Percentiles rank a stretch among this genome's conserved stretches.
phyloP scores from a whole-genome alignment of 2,113 vertebrate genomes.

The Oncorhynchus mykiss region DNA sequence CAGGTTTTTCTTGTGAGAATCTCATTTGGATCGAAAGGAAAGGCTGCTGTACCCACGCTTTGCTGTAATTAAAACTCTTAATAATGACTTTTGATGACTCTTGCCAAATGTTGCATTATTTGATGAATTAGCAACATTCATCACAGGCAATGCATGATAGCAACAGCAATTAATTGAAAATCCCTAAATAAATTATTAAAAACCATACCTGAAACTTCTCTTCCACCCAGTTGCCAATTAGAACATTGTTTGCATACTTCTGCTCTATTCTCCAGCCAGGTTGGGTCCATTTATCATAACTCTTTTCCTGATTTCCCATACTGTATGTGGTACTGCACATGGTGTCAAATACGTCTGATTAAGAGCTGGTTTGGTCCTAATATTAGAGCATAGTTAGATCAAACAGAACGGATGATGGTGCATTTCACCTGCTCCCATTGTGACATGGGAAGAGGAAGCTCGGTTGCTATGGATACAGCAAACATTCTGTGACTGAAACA shows the following conservation, averaged over 20 bases:
- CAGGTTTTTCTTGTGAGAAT: neutral
- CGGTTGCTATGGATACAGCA: constrained; percentile 73
- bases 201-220: constrained; percentile 74
- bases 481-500: constrained; percentile 43
- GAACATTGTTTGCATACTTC: constrained; percentile 71
- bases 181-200: neutral
- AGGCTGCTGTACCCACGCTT: neutral
- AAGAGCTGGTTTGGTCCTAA: constrained; percentile 9
- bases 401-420: constrained; percentile 31
- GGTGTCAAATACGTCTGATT: constrained; percentile 14
- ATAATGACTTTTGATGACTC: neutral
- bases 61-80: neutral
- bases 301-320: constrained; percentile 6
- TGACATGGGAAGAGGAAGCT: constrained; percentile 41
- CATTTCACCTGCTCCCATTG: constrained; percentile 36
- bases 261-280: constrained; percentile 72
- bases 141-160: too few relatives aligned
- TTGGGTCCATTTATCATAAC: constrained; percentile 58
- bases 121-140: too few relatives aligned
- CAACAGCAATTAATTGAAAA: too few relatives aligned
- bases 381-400: constrained; percentile 16
- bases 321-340: constrained; percentile 15
- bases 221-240: constrained; percentile 81
- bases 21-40: neutral
- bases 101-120: neutral